Evolutionary conservation across 2,797 vertebrate genomes (phyloP).

Genomic region (Ispidina lecontei): DNA sequence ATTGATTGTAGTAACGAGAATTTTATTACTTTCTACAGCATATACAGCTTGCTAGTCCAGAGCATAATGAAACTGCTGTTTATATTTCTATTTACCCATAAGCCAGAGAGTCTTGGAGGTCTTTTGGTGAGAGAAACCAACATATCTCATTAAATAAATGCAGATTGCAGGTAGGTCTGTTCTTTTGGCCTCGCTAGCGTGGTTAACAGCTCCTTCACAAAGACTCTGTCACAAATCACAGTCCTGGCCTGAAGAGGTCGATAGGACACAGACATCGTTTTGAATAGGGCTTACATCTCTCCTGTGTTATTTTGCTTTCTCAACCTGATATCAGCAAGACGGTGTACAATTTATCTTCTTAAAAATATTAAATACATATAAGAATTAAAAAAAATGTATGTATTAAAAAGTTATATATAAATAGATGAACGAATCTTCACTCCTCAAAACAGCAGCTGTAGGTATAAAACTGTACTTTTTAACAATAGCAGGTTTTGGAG

Average conservation of each 20-base stretch:
- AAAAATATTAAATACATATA: not conserved
- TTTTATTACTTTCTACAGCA: not conserved
- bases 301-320: not conserved
- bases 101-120: not conserved
- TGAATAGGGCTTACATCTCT: not conserved
- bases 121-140: not conserved
- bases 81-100: not conserved
- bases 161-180: not conserved
- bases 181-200: not conserved
- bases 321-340: not conserved
- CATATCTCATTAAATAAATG: not conserved
- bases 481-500: not conserved
- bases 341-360: not conserved
- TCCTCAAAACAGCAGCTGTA: not conserved
- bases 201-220: not conserved
- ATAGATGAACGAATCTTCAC: not conserved
- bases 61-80: not conserved
- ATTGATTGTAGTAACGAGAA: not conserved
- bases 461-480: fast-evolving
- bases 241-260: fast-evolving
- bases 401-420: not conserved
- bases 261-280: not conserved
- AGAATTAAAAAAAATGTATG: not conserved
- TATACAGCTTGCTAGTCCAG: not conserved
- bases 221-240: not conserved